Base-by-base conservation (phyloP, 2,797 vertebrate genomes). In the Dryobates pubescens region DNA sequence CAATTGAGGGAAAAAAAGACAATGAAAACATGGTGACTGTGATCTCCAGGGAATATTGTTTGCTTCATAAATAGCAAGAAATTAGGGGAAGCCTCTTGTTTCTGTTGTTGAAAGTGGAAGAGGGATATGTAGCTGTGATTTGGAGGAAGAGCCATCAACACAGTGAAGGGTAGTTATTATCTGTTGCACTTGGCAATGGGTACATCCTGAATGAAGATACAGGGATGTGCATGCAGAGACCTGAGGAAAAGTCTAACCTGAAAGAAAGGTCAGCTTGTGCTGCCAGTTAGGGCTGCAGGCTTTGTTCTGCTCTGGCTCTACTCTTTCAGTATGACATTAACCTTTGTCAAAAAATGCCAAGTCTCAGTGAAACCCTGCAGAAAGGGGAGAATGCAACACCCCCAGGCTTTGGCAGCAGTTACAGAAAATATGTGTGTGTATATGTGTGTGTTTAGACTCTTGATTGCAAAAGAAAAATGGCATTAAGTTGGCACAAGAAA, bases 401-500 rank as follows among this genome's bases (percentile, higher is more conserved):
- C 64, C 62, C 41, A 62, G 95, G 95, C 93, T 88, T 96, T 96
- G 94, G 94, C 93, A 96, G 43, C 71, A 56, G 67, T 38, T 61
- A 67, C 0, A 96, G 77, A 93, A 94, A 86, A 75, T 82, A 30
- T 58, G 34, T 70, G 34, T 82, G 70, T 86, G 34, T 82, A 43
- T 88, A 32, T 82, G 32, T 82, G 80, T 88, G n/a, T 78, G 45
- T 85, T 93, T 86, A 84, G 78, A 89, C 89, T 78, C 70, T 68
- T 83, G 81, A 93, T 41, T 93, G 88, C 89, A 95, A 94, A 94
- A 95, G 49, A 89, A 89, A 95, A 96, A 95, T 61, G 92, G 85
- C 90, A 92, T 87, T 72, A 91, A 85, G 72, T 93, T 94, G 93
- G 94, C 93, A 96, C 38, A 73, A 38, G 43, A 62, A 76, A 82